Conservation (phyloP, 53 echinoderm and acorn worm genomes). For the Echinometra lucunter region DNA sequence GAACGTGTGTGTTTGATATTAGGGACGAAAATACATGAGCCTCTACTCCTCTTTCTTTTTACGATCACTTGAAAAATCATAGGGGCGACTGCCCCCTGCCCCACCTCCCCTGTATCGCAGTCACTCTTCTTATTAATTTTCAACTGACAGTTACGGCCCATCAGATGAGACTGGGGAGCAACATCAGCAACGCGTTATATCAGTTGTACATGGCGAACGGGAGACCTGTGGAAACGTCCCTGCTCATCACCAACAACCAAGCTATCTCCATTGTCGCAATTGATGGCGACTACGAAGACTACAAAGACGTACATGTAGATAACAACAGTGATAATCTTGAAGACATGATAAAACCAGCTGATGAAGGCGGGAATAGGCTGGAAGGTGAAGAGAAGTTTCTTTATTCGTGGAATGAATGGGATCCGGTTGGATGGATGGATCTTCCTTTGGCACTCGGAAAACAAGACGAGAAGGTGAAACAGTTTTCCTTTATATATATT, state of each 20-base stretch:
- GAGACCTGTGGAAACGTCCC: background rate
- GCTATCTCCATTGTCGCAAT: background rate
- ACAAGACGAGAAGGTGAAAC: background rate
- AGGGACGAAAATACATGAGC: too few species aligned
- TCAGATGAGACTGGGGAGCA: background rate
- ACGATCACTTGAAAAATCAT: too few species aligned
- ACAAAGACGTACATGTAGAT: background rate
- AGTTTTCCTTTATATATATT: too few species aligned
- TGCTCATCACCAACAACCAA: background rate
- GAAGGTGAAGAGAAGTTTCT: background rate
- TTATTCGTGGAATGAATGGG: constrained; percentile 32
- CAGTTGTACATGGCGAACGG: background rate
- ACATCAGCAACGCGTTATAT: background rate
- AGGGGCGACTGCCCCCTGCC: too few species aligned
- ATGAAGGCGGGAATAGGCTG: background rate
- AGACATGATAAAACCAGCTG: background rate
- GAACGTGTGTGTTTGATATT: too few species aligned
- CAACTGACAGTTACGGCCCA: background rate
- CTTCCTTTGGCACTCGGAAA: background rate
- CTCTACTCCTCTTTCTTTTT: too few species aligned
- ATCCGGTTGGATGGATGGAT: background rate
- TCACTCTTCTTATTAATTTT: too few species aligned
- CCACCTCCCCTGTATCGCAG: too few species aligned
- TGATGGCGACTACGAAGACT: background rate
- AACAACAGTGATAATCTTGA: background rate